A percentile compares a stretch with the other conserved stretches of the same genome.
Conservation (phyloP, 1,140 invertebrate genomes). For the Drepana arcuata region DNA sequence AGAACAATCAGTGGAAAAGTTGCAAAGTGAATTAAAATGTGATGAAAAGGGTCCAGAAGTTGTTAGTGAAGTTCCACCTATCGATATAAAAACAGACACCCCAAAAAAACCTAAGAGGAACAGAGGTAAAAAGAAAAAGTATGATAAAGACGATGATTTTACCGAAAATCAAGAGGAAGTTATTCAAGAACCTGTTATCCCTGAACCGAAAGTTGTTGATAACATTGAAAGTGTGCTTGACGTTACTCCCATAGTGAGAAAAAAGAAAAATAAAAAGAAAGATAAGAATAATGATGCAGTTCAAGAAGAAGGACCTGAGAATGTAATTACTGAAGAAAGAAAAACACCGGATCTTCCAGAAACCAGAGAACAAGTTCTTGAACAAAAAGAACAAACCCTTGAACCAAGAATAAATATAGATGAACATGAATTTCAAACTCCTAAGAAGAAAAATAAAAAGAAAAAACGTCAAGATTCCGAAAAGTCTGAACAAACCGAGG, state of each 20-base stretch:
- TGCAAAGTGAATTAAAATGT: constrained; percentile 1
- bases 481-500: constrained; percentile 37
- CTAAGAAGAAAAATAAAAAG: constrained; percentile 57
- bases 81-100: constrained; percentile 15
- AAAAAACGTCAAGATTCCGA: constrained; percentile 49
- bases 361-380: too few species aligned
- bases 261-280: constrained; percentile 34
- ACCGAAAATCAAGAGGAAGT: constrained; percentile 7
- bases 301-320: constrained; percentile 3
- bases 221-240: too few species aligned
- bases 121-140: constrained; percentile 52
- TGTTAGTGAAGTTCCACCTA: constrained; percentile 1
- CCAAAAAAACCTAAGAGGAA: constrained; percentile 59
- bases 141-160: constrained; percentile 18
- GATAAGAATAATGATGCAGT: constrained; percentile 6
- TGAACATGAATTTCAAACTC: constrained; percentile 16
- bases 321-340: too few species aligned
- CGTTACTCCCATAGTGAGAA: constrained; percentile 14
- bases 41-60: not conserved
- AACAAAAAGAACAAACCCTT: too few species aligned
- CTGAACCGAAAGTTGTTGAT: too few species aligned
- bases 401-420: too few species aligned
- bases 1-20: constrained; percentile 10
- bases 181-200: constrained; percentile 1
- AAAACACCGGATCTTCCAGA: too few species aligned